These are phyloP conservation scores for Sporophila hypoxantha DNA, from an alignment of 2,113 vertebrate species.

Conservation along the genomic window DNA sequence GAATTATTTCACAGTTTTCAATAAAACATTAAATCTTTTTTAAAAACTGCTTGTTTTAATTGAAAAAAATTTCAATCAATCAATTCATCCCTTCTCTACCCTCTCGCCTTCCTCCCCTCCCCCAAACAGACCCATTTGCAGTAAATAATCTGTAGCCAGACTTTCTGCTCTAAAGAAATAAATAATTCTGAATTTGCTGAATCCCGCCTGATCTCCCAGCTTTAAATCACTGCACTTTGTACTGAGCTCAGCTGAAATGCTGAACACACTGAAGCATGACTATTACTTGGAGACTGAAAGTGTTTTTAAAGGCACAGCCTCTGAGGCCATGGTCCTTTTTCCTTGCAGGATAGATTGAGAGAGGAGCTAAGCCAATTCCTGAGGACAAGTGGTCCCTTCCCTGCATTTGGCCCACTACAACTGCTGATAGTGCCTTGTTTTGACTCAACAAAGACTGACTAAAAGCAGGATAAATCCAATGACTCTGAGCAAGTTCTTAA, in stretches of 20 bases:
- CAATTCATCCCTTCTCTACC: conserved; percentile 20
- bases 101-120: background rate
- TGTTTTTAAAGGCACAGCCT: conserved; percentile 43
- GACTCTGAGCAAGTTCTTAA: background rate
- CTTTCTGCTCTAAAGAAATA: conserved; percentile 57
- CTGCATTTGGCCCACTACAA: background rate
- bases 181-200: conserved; percentile 65
- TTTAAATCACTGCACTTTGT: conserved; percentile 65
- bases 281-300: conserved; percentile 57
- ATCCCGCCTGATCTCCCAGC: conserved; percentile 55
- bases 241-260: conserved; percentile 62
- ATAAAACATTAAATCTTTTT: conserved; percentile 66
- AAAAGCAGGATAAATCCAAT: background rate
- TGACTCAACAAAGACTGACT: background rate
- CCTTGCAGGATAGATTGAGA: background rate
- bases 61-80: conserved; percentile 65
- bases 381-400: background rate
- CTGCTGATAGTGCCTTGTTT: background rate
- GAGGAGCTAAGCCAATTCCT: background rate
- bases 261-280: conserved; percentile 50
- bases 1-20: conserved; percentile 53
- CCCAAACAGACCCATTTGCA: conserved; percentile 48
- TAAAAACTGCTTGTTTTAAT: conserved; percentile 69
- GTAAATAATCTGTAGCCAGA: conserved; percentile 62
- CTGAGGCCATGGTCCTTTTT: background rate